phyloP scores from a whole-genome alignment of 2,113 vertebrate species.

The Rostratula benghalensis region DNA sequence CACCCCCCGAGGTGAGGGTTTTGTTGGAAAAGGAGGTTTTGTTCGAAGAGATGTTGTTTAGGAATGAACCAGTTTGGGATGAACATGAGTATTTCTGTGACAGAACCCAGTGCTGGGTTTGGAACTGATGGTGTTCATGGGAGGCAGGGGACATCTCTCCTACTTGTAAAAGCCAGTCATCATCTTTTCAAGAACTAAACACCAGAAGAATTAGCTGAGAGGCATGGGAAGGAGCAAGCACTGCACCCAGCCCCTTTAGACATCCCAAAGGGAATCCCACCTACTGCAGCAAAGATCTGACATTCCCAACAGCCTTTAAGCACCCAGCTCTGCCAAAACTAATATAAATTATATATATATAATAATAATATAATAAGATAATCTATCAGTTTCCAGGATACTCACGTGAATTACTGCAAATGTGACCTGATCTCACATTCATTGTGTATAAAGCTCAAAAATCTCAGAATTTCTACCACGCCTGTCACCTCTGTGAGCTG shows the following conservation, averaged over 20 bases:
- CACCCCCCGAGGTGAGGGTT: rapidly evolving
- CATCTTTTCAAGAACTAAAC: background rate
- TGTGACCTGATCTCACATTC: background rate
- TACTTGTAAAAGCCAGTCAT: background rate
- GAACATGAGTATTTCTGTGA: background rate
- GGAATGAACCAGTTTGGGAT: background rate
- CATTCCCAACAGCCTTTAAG: background rate
- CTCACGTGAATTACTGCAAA: background rate
- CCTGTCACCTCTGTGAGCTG: background rate
- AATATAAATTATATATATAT: no score
- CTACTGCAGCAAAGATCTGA: background rate
- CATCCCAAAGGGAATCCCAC: background rate
- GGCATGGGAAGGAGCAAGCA: background rate
- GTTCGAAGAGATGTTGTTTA: background rate
- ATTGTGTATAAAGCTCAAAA: background rate
- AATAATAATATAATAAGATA: background rate
- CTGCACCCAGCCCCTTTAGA: background rate
- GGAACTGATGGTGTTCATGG: background rate
- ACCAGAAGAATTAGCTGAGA: background rate
- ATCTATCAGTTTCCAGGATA: background rate
- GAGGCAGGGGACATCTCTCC: background rate
- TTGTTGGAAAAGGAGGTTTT: background rate
- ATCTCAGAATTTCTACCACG: background rate
- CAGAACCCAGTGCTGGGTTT: background rate
- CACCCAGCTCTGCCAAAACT: background rate